Conservation (phyloP, 2,113 vertebrate species). For the Cyphomyrus discorhynchus region DNA sequence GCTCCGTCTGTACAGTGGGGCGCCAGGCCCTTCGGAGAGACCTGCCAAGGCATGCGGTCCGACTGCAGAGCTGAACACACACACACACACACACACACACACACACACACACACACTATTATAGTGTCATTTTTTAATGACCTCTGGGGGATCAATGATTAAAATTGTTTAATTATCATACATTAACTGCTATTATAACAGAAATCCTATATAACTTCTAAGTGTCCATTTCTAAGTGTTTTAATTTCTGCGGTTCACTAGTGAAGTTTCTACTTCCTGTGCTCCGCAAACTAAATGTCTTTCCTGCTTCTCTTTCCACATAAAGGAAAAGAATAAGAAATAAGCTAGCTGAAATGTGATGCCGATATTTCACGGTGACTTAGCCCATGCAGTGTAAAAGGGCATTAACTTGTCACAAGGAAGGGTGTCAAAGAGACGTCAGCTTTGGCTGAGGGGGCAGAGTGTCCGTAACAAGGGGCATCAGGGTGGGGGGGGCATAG, state of each 20-base stretch:
- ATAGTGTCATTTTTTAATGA: neutral
- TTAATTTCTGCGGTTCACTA: neutral
- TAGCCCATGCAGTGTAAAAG: neutral
- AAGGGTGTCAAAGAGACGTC: conserved; percentile 7
- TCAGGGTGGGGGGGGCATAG: neutral
- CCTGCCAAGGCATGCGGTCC: neutral
- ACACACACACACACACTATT: neutral
- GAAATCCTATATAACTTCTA: neutral
- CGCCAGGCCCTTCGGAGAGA: neutral
- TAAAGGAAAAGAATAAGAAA: neutral
- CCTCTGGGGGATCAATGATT: neutral
- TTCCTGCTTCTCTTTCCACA: neutral
- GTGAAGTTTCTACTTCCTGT: neutral
- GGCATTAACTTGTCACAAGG: conserved; percentile 1
- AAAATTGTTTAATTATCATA: neutral
- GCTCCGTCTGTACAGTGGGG: neutral
- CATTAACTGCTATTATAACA: neutral
- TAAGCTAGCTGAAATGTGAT: neutral
- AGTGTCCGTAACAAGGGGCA: neutral
- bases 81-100: too few relatives aligned
- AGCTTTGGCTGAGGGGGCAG: neutral
- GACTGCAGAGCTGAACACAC: neutral
- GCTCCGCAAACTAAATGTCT: neutral
- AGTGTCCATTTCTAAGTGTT: neutral
- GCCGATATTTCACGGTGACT: neutral